These are phyloP conservation scores for Himalopsyche kuldschensis DNA, from an alignment of 2,888 invertebrate species.

Conservation along the genomic window DNA sequence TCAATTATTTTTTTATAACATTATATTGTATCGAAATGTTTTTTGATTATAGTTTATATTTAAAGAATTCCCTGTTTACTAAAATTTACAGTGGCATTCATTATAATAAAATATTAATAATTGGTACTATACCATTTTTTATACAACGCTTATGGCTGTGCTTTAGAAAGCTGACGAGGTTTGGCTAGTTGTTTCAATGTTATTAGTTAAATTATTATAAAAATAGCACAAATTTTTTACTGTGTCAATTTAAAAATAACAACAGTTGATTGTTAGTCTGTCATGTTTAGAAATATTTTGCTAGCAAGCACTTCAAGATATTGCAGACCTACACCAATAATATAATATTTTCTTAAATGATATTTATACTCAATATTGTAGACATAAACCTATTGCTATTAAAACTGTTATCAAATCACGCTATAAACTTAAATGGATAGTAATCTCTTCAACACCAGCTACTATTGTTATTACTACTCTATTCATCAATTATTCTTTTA, in stretches of 20 bases:
- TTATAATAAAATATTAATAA: background rate
- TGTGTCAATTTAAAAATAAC: background rate
- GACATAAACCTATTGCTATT: too few species aligned
- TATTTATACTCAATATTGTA: too few species aligned
- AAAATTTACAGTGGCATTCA: background rate
- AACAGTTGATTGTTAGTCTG: background rate
- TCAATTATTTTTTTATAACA: background rate
- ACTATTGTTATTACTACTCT: too few species aligned
- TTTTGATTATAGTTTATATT: background rate
- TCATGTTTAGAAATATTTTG: background rate
- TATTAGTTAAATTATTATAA: background rate
- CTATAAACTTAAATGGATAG: too few species aligned
- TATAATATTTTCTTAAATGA: too few species aligned
- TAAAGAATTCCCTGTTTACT: background rate
- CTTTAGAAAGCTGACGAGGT: background rate
- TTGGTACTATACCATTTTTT: background rate
- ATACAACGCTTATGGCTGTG: background rate
- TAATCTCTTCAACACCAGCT: too few species aligned
- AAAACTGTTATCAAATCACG: too few species aligned
- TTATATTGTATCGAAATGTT: background rate
- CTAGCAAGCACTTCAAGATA: background rate
- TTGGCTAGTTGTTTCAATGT: background rate
- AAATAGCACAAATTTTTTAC: background rate
- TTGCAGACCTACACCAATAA: too few species aligned
- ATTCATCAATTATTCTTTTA: too few species aligned